Conservation (phyloP, 2,113 vertebrate species). For the Scytalopus superciliaris region DNA sequence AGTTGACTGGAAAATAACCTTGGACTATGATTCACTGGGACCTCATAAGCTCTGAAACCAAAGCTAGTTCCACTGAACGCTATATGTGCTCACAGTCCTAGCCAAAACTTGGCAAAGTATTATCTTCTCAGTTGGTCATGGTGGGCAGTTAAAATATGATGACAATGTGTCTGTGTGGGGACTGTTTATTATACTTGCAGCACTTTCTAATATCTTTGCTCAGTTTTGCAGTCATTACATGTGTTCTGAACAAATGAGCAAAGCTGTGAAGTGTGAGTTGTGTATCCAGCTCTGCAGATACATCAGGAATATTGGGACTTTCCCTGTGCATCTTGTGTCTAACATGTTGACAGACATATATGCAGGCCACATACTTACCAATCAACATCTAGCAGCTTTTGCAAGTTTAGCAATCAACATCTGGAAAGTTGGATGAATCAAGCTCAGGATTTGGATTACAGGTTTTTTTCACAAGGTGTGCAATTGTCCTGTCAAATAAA, state of each 20-base stretch:
- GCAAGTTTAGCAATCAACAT: not conserved
- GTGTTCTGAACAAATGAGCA: rapidly evolving
- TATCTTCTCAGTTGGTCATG: not conserved
- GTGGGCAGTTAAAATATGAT: not conserved
- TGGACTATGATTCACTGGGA: not conserved
- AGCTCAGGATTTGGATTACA: not conserved
- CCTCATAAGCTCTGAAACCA: not conserved
- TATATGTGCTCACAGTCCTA: not conserved
- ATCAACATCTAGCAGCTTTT: not conserved
- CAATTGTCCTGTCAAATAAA: conserved; percentile 38
- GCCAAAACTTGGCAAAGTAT: not conserved
- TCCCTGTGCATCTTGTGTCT: not conserved
- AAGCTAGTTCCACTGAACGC: not conserved
- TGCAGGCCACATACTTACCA: not conserved
- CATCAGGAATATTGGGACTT: not conserved
- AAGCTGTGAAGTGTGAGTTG: rapidly evolving
- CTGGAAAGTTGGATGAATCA: not conserved
- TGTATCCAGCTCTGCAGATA: not conserved
- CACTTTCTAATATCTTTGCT: not conserved
- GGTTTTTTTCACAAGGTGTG: conserved; percentile 18
- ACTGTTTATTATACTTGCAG: not conserved
- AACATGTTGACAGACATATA: not conserved
- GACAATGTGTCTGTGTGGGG: not conserved
- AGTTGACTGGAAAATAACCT: not conserved
- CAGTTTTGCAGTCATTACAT: not conserved